Evolutionary conservation across 1,140 invertebrate genomes (phyloP).

Genomic region (Dysdera silvatica): DNA sequence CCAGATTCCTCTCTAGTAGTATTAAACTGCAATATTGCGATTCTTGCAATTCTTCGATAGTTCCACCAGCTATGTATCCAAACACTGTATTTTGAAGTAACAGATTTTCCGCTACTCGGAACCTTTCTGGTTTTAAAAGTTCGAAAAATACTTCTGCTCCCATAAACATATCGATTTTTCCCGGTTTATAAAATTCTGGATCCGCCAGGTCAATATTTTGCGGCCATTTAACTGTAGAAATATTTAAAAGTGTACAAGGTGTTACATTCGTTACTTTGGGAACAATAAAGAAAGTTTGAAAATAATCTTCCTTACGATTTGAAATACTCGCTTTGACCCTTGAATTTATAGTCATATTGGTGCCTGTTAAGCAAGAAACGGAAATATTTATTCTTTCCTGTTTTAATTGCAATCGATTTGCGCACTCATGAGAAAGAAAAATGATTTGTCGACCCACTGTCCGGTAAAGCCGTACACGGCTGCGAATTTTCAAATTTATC

Average conservation of each 20-base stretch:
- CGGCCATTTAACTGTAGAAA: background rate
- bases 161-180: background rate
- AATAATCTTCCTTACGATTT: too few species aligned
- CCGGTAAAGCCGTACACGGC: too few species aligned
- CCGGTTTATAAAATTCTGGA: background rate
- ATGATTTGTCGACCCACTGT: too few species aligned
- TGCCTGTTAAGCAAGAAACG: too few species aligned
- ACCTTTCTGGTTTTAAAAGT: background rate
- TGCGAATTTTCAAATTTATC: too few species aligned
- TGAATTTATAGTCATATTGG: too few species aligned
- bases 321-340: too few species aligned
- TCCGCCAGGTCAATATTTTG: background rate
- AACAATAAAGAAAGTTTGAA: background rate
- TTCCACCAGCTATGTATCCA: background rate
- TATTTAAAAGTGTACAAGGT: background rate
- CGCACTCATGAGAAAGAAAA: too few species aligned
- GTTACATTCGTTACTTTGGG: background rate
- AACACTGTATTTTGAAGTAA: background rate
- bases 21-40: background rate
- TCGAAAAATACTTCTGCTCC: background rate
- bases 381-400: too few species aligned
- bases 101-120: background rate
- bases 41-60: background rate
- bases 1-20: background rate
- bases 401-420: too few species aligned